phyloP scores from a whole-genome alignment of 92 coral and sea anemone species.

The Epizoanthus rinbou region DNA sequence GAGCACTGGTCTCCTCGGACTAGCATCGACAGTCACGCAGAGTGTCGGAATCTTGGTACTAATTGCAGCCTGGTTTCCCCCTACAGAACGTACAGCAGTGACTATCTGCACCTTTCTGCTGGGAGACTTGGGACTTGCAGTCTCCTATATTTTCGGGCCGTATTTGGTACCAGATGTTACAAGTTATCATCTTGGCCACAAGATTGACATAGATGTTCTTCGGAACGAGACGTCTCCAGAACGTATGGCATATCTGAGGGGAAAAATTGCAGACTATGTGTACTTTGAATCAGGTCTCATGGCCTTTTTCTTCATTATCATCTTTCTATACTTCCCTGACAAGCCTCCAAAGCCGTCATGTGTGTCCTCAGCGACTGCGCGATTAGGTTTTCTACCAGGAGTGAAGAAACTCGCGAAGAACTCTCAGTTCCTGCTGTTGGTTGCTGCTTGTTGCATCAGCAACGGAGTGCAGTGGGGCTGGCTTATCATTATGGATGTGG shows the following conservation, averaged over 20 bases:
- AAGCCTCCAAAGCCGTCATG: constrained; percentile 35
- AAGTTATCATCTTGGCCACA: constrained; percentile 21
- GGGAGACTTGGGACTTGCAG: constrained; percentile 25
- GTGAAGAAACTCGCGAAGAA: constrained; percentile 10
- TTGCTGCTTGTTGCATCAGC: not conserved
- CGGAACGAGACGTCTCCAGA: constrained; percentile 21
- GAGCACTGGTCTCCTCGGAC: constrained; percentile 4
- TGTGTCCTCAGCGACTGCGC: constrained; percentile 7
- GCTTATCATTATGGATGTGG: constrained; percentile 40
- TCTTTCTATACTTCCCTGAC: constrained; percentile 35
- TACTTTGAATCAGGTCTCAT: constrained; percentile 10
- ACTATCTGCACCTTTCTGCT: constrained; percentile 23
- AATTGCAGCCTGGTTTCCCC: constrained; percentile 36
- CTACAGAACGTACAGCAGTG: constrained; percentile 32
- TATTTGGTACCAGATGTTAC: constrained; percentile 34
- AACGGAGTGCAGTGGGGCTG: constrained; percentile 46
- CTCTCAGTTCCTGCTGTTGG: constrained; percentile 5
- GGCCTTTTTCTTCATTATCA: not conserved
- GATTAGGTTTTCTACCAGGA: constrained; percentile 17
- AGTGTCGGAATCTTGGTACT: not conserved
- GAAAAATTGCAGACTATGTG: constrained; percentile 10
- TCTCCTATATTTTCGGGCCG: constrained; percentile 9
- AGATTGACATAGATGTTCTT: constrained; percentile 30
- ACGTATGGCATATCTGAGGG: constrained; percentile 24
- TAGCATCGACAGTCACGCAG: constrained; percentile 6